Evolutionary conservation across 2,888 invertebrate genomes (phyloP).

Genomic region (Malthinus seriepunctatus): DNA sequence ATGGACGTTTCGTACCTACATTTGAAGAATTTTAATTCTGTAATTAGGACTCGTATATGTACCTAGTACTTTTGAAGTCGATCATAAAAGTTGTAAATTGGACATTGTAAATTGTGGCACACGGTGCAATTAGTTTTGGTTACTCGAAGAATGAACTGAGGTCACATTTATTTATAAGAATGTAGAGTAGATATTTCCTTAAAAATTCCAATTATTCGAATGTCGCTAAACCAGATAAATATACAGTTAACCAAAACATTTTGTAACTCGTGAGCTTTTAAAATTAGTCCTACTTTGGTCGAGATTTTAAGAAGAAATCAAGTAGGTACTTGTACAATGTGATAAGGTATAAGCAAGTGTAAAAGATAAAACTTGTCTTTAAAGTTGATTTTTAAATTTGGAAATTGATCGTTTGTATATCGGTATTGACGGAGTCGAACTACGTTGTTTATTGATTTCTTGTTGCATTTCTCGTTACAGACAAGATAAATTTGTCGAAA

Average conservation of each 20-base stretch:
- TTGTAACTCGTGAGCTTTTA: too few relatives aligned
- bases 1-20: constrained; percentile 6
- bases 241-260: too few relatives aligned
- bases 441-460: neutral
- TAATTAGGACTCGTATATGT: too few relatives aligned
- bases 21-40: neutral
- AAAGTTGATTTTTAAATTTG: neutral
- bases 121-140: neutral
- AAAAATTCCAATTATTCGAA: too few relatives aligned
- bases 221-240: too few relatives aligned
- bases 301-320: too few relatives aligned
- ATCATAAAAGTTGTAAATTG: neutral
- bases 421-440: neutral
- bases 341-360: too few relatives aligned
- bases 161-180: neutral
- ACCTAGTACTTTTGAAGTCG: neutral
- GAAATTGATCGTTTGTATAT: neutral
- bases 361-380: too few relatives aligned
- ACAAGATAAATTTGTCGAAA: constrained; percentile 38
- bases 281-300: too few relatives aligned
- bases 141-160: too few relatives aligned
- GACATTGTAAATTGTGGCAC: neutral
- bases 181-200: neutral
- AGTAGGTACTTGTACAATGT: too few relatives aligned
- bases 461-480: constrained; percentile 13